Conservation (phyloP, 2,797 vertebrate species). For the Galago senegalensis region DNA sequence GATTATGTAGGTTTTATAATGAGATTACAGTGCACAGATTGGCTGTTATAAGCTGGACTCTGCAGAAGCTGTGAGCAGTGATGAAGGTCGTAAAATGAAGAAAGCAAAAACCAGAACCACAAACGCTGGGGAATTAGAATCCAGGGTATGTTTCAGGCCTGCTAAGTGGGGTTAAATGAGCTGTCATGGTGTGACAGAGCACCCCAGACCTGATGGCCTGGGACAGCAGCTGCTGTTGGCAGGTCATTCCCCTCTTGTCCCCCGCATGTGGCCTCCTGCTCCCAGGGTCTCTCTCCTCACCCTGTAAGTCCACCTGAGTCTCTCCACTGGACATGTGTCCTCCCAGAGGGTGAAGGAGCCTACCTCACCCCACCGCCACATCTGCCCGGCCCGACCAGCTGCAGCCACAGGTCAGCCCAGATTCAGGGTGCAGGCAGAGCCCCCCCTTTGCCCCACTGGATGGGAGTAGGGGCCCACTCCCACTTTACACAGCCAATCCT, state of each 20-base stretch:
- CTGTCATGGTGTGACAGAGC: accelerated
- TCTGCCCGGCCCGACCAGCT: background rate
- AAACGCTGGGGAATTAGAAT: background rate
- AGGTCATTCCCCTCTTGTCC: too few species aligned
- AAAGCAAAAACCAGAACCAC: background rate
- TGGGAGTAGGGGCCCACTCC: background rate
- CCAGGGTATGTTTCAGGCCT: background rate
- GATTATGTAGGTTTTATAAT: background rate
- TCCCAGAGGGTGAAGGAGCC: background rate
- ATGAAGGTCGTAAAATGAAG: background rate
- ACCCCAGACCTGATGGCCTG: accelerated
- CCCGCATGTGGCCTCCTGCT: background rate
- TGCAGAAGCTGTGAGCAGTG: background rate
- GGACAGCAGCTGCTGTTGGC: accelerated
- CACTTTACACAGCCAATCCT: too few species aligned
- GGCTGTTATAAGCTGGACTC: background rate
- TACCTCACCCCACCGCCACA: accelerated
- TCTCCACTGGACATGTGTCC: background rate
- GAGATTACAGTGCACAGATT: background rate
- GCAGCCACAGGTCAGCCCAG: background rate
- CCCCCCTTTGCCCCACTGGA: background rate
- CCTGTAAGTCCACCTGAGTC: too few species aligned
- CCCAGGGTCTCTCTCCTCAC: background rate
- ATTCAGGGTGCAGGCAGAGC: background rate
- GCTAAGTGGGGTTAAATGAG: background rate